Base-by-base conservation (phyloP, 1,140 invertebrate species). In the Trinorchestia longiramus region DNA sequence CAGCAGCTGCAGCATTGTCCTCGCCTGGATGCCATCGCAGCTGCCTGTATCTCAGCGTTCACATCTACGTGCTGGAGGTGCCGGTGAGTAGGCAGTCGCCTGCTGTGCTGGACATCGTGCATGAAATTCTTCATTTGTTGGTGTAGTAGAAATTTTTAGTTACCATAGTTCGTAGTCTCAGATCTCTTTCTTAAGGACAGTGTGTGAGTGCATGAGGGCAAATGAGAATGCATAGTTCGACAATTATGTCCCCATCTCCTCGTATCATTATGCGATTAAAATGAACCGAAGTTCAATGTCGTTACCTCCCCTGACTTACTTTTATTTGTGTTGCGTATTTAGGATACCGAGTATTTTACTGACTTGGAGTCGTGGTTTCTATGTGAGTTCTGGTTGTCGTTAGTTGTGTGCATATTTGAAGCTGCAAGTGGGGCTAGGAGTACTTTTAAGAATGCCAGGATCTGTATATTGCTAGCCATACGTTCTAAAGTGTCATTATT, bases 1-100 rank as follows among this genome's bases (percentile, higher is more conserved):
- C 92, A 94, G 43, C 92, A 94, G 92, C 92, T 94, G 92, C 92
- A 44, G 92, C 92, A 45, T 36, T 94, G 92, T 43, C 92, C 43
- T 6, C 44, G 44, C 44, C 92, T 94, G 6, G 92, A 47, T 36
- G 92, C 41, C 92, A 94, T 94, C 44, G 92, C 92, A 15, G 43
- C 92, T 36, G 92, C 92, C 92, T 94, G 92, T 44, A 94, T 94
- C 40, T 43, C 92, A 15, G 92, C 92, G 41, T 94, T 94, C 92
- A 94, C 92, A 47, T 94, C 92, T 36, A 43, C 43, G 43, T 94
- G 92, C 92, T 94, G 92, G 92, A 42, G 92, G 40, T 94, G 92
- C 92, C 6, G 92, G 92, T 94, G 40, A 45, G 92, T 45, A 19
- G 47, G 62, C 62, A 23, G 62, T 28, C 28, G 19, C 62, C 1